Percentiles rank a stretch among this genome's conserved stretches.
Evolutionary conservation across 1,140 invertebrate genomes (phyloP).

Genomic region (Drosophila elegans): DNA sequence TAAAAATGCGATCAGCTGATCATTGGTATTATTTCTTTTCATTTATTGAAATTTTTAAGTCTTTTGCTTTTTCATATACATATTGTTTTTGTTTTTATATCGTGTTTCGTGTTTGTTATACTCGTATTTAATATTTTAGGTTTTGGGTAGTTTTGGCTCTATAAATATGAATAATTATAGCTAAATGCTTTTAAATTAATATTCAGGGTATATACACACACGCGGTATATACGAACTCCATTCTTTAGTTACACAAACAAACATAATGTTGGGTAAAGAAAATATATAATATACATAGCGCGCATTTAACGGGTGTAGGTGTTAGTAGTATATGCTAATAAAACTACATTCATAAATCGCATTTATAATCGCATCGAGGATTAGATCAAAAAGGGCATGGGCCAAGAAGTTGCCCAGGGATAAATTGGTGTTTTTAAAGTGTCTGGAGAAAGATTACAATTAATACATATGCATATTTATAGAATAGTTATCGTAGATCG

Average conservation of each 20-base stretch:
- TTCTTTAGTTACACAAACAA: slow-evolving; percentile 64
- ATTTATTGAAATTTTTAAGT: slow-evolving; percentile 83
- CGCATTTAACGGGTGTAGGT: slow-evolving; percentile 30
- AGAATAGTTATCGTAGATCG: slow-evolving; percentile 47
- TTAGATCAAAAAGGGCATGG: slow-evolving; percentile 51
- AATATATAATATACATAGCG: slow-evolving; percentile 69
- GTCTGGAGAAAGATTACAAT: slow-evolving; percentile 31
- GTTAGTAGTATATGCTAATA: slow-evolving; percentile 32
- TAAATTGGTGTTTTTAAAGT: slow-evolving; percentile 43
- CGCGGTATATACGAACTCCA: slow-evolving; percentile 54
- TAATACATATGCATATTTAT: slow-evolving; percentile 35
- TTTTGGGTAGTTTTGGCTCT: slow-evolving; percentile 82
- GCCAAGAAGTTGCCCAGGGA: slow-evolving; percentile 18
- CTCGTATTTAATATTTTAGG: slow-evolving; percentile 74
- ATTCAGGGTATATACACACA: slow-evolving; percentile 69
- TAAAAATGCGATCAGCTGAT: slow-evolving; percentile 16
- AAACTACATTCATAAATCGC: slow-evolving; percentile 52
- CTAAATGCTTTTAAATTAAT: slow-evolving; percentile 82
- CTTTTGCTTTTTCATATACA: slow-evolving; percentile 78
- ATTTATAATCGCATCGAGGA: slow-evolving; percentile 48
- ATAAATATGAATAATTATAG: slow-evolving; percentile 82
- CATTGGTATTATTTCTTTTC: slow-evolving; percentile 78
- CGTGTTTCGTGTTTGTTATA: slow-evolving; percentile 57
- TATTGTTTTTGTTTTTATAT: slow-evolving; percentile 65
- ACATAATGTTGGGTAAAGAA: slow-evolving; percentile 47